Evolutionary conservation across 2,797 vertebrate genomes (phyloP), one percentile per base, ranked within the genome.

Genomic region (Cuniculus paca): DNA sequence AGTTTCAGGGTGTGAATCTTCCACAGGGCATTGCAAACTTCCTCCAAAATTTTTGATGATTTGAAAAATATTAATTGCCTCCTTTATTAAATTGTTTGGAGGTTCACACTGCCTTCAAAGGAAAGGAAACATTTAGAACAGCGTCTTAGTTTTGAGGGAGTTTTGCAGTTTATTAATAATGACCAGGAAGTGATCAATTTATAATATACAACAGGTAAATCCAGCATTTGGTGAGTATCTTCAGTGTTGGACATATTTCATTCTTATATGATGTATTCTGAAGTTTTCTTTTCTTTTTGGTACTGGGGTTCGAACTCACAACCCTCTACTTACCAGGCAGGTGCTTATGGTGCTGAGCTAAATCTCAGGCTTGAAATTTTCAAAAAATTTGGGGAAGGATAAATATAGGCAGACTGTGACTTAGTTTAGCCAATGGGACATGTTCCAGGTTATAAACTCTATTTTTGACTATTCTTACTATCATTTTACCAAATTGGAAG

Each of bases 301-400:
- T n/a, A n/a, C n/a, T n/a, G n/a, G n/a, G n/a, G n/a, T n/a, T n/a
- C n/a, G n/a, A n/a, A n/a, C n/a, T n/a, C n/a, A n/a, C n/a, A n/a
- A n/a, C n/a, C n/a, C n/a, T n/a, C n/a, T n/a, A n/a, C n/a, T n/a
- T n/a, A n/a, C n/a, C n/a, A n/a, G n/a, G n/a, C n/a, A n/a, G n/a
- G n/a, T n/a, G n/a, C n/a, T n/a, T n/a, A n/a, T n/a, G n/a, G n/a
- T n/a, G n/a, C n/a, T n/a, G n/a, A n/a, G n/a, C n/a, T n/a, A n/a
- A n/a, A n/a, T n/a, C n/a, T n/a, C n/a, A n/a, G n/a, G n/a, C n/a
- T n/a, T n/a, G n/a, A n/a, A n/a, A n/a, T n/a, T n/a, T n/a, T n/a
- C n/a, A n/a, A n/a, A 3, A 65, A 20, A 19, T 36, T 34, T 28
- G 9, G 0, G 22, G 0, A 36, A 8, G 7, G 10, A 22, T 12